Base-by-base conservation (phyloP, 2,113 vertebrate species). In the Datnioides undecimradiatus region DNA sequence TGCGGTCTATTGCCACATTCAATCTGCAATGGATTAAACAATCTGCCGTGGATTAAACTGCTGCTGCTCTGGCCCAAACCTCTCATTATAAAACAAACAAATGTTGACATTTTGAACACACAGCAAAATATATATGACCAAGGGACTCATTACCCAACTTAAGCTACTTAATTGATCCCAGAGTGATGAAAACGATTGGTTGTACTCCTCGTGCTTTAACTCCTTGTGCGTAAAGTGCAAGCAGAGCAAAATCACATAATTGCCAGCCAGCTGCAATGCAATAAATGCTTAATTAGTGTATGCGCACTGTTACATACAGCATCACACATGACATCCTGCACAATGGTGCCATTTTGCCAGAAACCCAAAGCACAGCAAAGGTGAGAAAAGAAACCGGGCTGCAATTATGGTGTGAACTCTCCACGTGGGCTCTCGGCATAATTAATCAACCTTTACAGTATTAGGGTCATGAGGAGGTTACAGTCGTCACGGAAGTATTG, bases 161-260 rank as follows among this genome's bases (percentile, higher is more conserved):
- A 85, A 81, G 73, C 74, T 73, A 25, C 70, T 8, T 88, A 91
- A 93, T 92, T 92, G 86, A 91, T 91, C 88, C 86, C 88, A 23
- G 11, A 82, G 83, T 70, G 72, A 86, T 48, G 41, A 33, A 82
- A 83, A 82, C 13, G 12, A 83, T 73, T 65, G 31, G 43, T 70
- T 84, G n/a, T 9, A 48, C 62, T 64, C 8, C 62, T 64, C 8
- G 8, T 19, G 41, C 62, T 67, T 62, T 48, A 27, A 67, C 66
- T 85, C 8, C 21, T 25, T 87, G 70, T 17, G n/a, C 9, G 41
- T 52, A 65, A 89, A 90, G 58, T 91, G 88, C 81, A 88, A 83
- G 58, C 65, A 0, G 36, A 59, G 81, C 84, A 86, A 43, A 87
- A 80, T 46, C 1, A 11, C 76, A 34, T 86, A 89, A 91, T 92